Evolutionary conservation across 2,888 invertebrate genomes (phyloP), one percentile per base, ranked within the genome.

Genomic region (Melinopterus prodromus): DNA sequence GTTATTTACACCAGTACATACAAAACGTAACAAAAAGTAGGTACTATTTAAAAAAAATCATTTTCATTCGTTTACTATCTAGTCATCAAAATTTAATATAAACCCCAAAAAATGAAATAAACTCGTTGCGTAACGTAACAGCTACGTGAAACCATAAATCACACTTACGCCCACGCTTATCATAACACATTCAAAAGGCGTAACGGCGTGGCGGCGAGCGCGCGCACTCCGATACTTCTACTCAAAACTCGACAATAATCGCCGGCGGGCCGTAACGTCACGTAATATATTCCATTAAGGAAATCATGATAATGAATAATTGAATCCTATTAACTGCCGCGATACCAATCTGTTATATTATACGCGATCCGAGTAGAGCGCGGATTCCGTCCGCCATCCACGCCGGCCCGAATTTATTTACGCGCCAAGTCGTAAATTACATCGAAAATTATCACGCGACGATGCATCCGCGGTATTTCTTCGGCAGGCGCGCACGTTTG

Each of bases 301-400:
- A 79, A 79, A 79, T 79, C 79, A 79, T 76, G 79, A 79, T 79
- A 79, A 79, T 79, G 79, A 79, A 79, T 79, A 79, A 79, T 79
- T 79, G 79, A 79, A 76, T 70, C 76, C 76, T 79, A 79, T 79
- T 79, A 79, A 79, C 76, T 76, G 79, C 36, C 35, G 71, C 70
- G 79, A 79, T 79, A 79, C 70, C 76, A 71, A 79, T 79, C 79
- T 71, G 76, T 70, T 76, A 71, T 79, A 79, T 79, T 70, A 79
- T 79, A 76, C 71, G 74, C 36, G 74, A 74, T 74, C 35, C 36
- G 26, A 16, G 26, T 35, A 35, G 71, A 16, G 71, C 26, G 26
- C 35, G 71, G 71, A 35, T 16, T 71, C 26, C 74, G 35, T 36
- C 35, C 71, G 37, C 36, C 74, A n/a, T n/a, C 74, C 36, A 74